Evolutionary conservation across 2,113 vertebrate species (phyloP), one percentile per base, ranked within the genome.

Genomic region (Charadrius vociferus): DNA sequence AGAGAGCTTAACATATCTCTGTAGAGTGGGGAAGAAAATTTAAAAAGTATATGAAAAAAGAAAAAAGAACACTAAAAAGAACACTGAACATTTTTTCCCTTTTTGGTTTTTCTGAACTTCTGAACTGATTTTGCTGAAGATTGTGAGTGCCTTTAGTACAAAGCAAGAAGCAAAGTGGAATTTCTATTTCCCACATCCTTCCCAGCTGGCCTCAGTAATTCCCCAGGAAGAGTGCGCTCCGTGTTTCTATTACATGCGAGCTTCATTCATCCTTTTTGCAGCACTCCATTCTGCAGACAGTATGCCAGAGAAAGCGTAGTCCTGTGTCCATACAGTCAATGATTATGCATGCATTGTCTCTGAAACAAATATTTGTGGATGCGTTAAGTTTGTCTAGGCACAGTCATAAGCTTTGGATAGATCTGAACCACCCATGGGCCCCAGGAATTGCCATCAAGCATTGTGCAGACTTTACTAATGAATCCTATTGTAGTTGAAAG

Each of bases 1-100:
- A 92, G 68, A 94, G 29, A 88, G 27, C 17, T 74, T 92, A 81
- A 70, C n/a, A 63, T 53, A 71, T 34, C 34, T 75, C 53, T 94
- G 21, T 75, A 71, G 65, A 61, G 34, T 47, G n/a, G 23, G 27
- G 47, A 71, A n/a, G 23, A 81, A 53, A 84, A 43, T 71, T 88
- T 52, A 65, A 71, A 91, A 88, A 47, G 7, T 77, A 19, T 41
- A 47, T 53, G 23, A 70, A 7, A 53, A 92, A 88, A 95, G 19
- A 62, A 87, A 91, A 78, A 93, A 80, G 24, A 26, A 3, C 18
- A 70, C 18, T 65, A 62, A 84, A 95, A 77, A 37, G 17, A 90
- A 59, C 3, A n/a, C 7, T 5, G 13, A 61, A 43, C 0, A 0
- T 58, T 72, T 91, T 63, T 50, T 61, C 2, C 4, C 4, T 12